Conservation (phyloP, 2,113 vertebrate genomes). For the Pithys albifrons region DNA sequence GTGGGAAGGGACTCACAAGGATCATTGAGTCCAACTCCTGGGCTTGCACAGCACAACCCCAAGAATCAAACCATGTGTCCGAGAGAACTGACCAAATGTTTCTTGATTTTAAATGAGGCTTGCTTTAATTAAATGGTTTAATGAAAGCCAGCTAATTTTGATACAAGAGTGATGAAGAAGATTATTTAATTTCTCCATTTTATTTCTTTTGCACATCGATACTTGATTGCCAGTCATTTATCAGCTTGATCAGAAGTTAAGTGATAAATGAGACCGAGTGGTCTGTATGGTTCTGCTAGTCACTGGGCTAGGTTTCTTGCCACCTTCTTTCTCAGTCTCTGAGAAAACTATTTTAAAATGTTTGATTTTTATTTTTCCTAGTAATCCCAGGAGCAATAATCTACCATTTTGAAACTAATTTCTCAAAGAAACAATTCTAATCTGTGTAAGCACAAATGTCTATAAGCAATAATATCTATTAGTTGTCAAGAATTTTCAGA, state of each 20-base stretch:
- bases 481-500: neutral
- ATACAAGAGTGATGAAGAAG: neutral
- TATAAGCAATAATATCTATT: neutral
- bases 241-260: neutral
- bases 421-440: neutral
- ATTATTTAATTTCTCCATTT: neutral
- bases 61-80: neutral
- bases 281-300: neutral
- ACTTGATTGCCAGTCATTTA: neutral
- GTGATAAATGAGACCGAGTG: neutral
- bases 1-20: neutral
- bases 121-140: neutral
- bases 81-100: neutral
- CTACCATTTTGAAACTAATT: neutral
- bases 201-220: neutral
- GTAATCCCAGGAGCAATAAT: neutral
- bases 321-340: neutral
- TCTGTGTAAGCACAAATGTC: neutral
- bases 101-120: no score
- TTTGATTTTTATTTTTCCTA: neutral
- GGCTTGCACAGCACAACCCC: neutral
- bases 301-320: neutral
- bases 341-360: neutral
- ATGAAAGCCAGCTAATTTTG: neutral
- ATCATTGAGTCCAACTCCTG: neutral